A percentile compares a stretch with the other conserved stretches of the same genome.
Conservation (phyloP, 2,113 vertebrate genomes). For the Calcarius ornatus region DNA sequence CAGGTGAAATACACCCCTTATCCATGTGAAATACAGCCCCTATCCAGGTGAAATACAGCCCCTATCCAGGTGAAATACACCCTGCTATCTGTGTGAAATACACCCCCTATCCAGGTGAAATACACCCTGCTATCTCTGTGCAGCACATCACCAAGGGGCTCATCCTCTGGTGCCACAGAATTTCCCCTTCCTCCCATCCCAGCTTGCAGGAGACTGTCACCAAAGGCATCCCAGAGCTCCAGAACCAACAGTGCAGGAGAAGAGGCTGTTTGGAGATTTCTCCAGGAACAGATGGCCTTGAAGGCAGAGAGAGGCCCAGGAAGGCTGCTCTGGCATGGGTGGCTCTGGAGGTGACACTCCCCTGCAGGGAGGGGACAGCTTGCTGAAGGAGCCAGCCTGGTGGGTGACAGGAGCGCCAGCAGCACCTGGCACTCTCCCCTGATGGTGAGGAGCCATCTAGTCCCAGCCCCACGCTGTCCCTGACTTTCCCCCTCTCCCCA, state of each 20-base stretch:
- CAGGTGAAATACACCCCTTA: not conserved
- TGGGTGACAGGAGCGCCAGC: not conserved
- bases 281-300: not conserved
- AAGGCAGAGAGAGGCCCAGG: not conserved
- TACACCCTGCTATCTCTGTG: fast-evolving
- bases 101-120: not conserved
- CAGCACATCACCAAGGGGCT: not conserved
- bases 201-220: not conserved
- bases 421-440: not conserved
- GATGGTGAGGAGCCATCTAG: not conserved
- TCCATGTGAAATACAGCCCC: not conserved
- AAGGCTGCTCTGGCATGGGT: not conserved
- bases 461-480: not conserved
- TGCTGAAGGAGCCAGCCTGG: not conserved
- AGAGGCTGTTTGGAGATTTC: not conserved
- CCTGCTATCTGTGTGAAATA: not conserved
- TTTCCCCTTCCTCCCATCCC: not conserved
- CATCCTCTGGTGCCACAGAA: not conserved
- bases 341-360: not conserved
- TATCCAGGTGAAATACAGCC: not conserved
- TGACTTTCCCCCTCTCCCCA: not conserved
- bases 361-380: not conserved
- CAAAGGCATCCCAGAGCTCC: not conserved
- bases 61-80: not conserved
- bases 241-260: not conserved